Percentiles rank a stretch among this genome's conserved stretches.
These are phyloP conservation scores for Dicerorhinus sumatrensis DNA, from an alignment of 2,113 vertebrate species.

Conservation along the genomic window DNA sequence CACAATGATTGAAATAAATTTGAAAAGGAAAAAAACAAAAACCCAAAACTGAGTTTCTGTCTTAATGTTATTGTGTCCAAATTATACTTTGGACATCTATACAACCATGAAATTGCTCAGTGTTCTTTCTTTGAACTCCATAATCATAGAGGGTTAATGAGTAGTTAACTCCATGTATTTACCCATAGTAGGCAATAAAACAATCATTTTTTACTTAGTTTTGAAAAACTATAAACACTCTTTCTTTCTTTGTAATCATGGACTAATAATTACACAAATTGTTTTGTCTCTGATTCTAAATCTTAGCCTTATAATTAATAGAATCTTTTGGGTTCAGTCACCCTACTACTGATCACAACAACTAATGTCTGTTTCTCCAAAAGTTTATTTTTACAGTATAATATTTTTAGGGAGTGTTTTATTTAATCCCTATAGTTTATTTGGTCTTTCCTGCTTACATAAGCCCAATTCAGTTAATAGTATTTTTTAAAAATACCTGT, in stretches of 20 bases:
- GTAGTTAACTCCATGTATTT: background rate
- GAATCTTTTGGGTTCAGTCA: background rate
- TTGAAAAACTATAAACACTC: slow-evolving; percentile 2
- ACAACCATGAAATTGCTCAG: background rate
- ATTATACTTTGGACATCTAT: background rate
- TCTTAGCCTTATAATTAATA: background rate
- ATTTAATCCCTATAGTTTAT: background rate
- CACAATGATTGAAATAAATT: background rate
- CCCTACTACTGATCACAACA: background rate
- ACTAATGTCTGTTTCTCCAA: background rate
- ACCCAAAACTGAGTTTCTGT: background rate
- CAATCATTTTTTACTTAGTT: background rate
- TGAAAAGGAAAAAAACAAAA: background rate
- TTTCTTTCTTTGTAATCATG: background rate
- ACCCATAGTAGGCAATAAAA: background rate
- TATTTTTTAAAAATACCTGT: background rate
- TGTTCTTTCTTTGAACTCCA: background rate
- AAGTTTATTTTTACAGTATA: background rate
- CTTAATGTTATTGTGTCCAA: background rate
- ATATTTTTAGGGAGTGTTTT: background rate
- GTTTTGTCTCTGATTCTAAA: background rate
- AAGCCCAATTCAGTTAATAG: background rate
- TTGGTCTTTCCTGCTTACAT: background rate
- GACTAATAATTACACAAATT: background rate
- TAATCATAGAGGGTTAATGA: background rate